These are phyloP conservation scores for Lysandra coridon DNA, from an alignment of 2,888 invertebrate genomes.

Conservation along the genomic window DNA sequence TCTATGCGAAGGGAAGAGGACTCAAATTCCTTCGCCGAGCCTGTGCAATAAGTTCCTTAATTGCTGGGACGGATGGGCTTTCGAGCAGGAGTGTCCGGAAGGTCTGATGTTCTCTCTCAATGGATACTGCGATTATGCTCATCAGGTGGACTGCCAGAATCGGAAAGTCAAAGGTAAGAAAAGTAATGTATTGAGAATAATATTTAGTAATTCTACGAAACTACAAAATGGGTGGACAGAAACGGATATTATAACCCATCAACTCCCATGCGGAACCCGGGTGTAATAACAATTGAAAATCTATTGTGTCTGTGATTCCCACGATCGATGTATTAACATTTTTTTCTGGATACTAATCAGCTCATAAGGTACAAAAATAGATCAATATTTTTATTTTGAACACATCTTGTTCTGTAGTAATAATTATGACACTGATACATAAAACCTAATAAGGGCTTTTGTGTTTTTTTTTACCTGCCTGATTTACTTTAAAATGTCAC, in stretches of 20 bases:
- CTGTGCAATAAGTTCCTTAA: conserved; percentile 83
- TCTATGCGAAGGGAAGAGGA: conserved; percentile 72
- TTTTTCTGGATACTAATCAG: no score
- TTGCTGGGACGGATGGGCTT: conserved; percentile 85
- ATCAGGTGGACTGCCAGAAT: conserved; percentile 82
- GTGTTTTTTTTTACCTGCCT: neutral
- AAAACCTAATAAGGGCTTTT: neutral
- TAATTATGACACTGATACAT: neutral
- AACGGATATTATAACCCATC: no score
- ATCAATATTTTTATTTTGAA: neutral
- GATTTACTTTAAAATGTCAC: neutral
- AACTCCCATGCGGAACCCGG: no score
- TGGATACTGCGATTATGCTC: conserved; percentile 83
- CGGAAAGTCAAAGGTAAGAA: conserved; percentile 62
- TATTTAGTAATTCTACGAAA: no score
- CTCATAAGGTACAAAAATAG: neutral
- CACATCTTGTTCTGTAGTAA: neutral
- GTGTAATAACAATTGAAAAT: no score
- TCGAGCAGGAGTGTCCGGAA: conserved; percentile 83
- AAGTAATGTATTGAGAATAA: no score
- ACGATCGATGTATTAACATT: no score
- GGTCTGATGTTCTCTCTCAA: conserved; percentile 81
- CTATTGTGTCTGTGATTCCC: no score
- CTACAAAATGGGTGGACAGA: no score
- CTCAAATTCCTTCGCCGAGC: conserved; percentile 82